phyloP scores from a whole-genome alignment of 2,797 vertebrate genomes.

The Tapera naevia region DNA sequence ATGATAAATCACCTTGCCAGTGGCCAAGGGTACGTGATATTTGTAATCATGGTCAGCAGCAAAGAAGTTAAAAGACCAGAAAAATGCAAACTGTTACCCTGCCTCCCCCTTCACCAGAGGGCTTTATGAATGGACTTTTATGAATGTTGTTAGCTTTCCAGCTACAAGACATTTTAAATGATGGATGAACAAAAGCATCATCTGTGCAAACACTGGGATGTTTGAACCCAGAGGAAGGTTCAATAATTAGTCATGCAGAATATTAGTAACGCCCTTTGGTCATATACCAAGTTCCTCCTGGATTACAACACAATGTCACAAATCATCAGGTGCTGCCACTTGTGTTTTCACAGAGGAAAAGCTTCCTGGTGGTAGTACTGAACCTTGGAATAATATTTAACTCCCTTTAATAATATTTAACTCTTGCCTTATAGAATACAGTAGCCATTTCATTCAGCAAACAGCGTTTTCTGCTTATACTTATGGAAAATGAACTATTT shows the following conservation, averaged over 20 bases:
- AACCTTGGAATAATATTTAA: slow-evolving; percentile 9
- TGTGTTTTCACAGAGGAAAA: slow-evolving; percentile 18
- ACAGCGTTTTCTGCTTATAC: background rate
- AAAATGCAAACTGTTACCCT: slow-evolving; percentile 15
- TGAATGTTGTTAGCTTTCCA: slow-evolving; percentile 51
- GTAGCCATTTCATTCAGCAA: background rate
- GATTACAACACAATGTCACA: slow-evolving; percentile 38
- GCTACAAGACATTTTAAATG: slow-evolving; percentile 56
- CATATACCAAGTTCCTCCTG: slow-evolving; percentile 50
- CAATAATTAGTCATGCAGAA: slow-evolving; percentile 63
- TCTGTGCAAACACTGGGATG: slow-evolving; percentile 62
- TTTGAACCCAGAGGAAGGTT: slow-evolving; percentile 62
- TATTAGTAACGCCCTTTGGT: slow-evolving; percentile 55
- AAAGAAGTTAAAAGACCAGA: slow-evolving; percentile 38
- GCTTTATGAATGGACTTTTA: slow-evolving; percentile 45
- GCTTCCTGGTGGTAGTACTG: background rate
- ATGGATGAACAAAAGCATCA: slow-evolving; percentile 64
- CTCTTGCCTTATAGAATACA: background rate
- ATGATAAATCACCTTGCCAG: background rate
- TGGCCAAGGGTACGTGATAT: background rate
- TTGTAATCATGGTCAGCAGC: background rate
- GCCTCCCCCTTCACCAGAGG: background rate
- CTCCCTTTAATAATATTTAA: too few relatives aligned
- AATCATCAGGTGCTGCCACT: slow-evolving; percentile 27
- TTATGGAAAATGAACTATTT: background rate